Base-by-base conservation (phyloP, 2,888 invertebrate species). In the Patella ulyssiponensis region DNA sequence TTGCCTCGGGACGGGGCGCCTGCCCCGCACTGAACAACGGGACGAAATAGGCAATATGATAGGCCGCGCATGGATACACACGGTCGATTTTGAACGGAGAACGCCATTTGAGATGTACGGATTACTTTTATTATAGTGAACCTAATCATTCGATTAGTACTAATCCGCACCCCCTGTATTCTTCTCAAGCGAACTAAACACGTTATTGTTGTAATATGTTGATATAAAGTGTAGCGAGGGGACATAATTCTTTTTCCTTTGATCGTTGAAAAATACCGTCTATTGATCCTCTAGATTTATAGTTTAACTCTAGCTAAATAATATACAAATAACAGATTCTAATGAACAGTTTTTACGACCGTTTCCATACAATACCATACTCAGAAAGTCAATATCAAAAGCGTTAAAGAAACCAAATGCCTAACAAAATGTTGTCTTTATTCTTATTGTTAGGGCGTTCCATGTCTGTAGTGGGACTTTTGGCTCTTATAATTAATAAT, bases 101-200 rank as follows among this genome's bases (percentile, higher is more conserved):
- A 64, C 64, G 64, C 64, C 64, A 64, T 64, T 64, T 64, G 64
- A 64, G 64, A 64, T 64, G 64, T 64, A 64, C 64, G 64, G 64
- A 64, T 64, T 64, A 64, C 64, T 64, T 64, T 64, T 64, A 64
- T 64, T 64, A 64, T 64, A 64, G 64, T 64, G 64, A 64, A 64
- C 64, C 64, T 64, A 64, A 64, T 64, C 64, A 64, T 23, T 64
- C 64, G 64, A 64, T 64, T 64, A 64, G 64, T 64, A 20, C 23
- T 64, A 64, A 64, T 64, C 64, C 64, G 64, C 64, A 64, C 64
- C 64, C 64, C 64, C 64, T 64, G 64, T 64, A 64, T 64, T 64
- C 64, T 23, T 64, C 64, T 64, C 64, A 23, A n/a, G 12, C 23
- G 64, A 20, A 64, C 64, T 64, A 64, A 64, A 64, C 20, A 64